Conservation (phyloP, 2,113 vertebrate genomes). For the Bos indicus region DNA sequence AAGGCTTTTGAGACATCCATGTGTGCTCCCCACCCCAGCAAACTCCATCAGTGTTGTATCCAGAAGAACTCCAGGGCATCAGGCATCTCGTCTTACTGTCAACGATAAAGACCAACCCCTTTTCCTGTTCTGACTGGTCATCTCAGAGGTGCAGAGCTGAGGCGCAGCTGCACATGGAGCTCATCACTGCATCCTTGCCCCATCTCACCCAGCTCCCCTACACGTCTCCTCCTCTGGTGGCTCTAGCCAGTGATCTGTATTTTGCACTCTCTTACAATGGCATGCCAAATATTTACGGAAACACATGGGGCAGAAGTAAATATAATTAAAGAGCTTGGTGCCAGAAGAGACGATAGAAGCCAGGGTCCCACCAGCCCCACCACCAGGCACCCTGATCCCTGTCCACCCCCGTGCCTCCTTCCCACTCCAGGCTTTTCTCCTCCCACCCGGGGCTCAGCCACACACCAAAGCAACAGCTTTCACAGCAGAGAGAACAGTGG, state of each 20-base stretch:
- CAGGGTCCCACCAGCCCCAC: not conserved
- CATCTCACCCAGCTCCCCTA: accelerated
- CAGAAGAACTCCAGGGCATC: not conserved
- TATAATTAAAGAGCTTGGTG: not conserved
- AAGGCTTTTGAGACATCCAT: not conserved
- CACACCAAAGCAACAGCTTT: not conserved
- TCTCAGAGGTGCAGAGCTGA: not conserved
- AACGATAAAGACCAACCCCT: accelerated
- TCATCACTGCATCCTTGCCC: too few species aligned
- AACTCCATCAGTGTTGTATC: not conserved
- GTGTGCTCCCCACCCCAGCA: too few species aligned
- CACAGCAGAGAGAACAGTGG: not conserved
- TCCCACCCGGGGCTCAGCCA: not conserved
- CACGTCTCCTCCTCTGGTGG: not conserved
- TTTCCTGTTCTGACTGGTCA: not conserved
- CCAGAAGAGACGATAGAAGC: not conserved
- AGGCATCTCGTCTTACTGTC: not conserved
- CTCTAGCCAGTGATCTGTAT: not conserved
- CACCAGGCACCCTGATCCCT: accelerated
- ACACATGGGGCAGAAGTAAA: not conserved
- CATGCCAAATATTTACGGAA: not conserved
- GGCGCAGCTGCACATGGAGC: accelerated
- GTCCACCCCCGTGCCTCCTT: accelerated
- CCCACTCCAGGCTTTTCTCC: not conserved
- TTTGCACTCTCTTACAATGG: not conserved